Base-by-base conservation (phyloP, 2,797 vertebrate species). In the Benthosema pterotum region DNA sequence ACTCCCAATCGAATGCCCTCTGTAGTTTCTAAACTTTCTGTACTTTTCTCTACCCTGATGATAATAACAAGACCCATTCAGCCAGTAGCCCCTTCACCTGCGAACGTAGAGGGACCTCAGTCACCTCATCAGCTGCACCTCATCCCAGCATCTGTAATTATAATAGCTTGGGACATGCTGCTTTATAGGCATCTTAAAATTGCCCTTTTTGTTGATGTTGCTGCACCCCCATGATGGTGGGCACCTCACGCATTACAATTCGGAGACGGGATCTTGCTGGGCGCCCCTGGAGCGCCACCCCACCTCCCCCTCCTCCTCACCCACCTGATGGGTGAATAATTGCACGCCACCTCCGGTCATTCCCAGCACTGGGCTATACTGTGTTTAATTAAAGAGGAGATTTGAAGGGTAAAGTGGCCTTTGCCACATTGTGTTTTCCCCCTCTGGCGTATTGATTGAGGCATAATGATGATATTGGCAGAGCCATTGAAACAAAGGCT, bases 71-170 rank as follows among this genome's bases (percentile, higher is more conserved):
- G 22, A 25, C 5, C 7, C 32, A 51, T 38, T 9, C 59, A 49
- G 3, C 25, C 11, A 22, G 42, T n/a, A 11, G n/a, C 57, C 45
- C 58, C 59, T 46, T 42, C 53, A 55, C 78, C 65, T 69, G 56
- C 70, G 57, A 83, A 82, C n/a, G 63, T 63, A 9, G 54, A 38
- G 32, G 32, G 28, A 53, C 42, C 63, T 57, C 61, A 72, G 75
- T 69, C 67, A 72, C 74, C 77, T 83, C 76, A 80, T 78, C 80
- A 80, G 70, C 60, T n/a, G n/a, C n/a, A n/a, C 59, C 76, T 62
- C 63, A 67, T 17, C 71, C 78, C 78, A 7, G 68, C 74, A 61
- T 71, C 62, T 74, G 68, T 80, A 86, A 84, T 86, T 86, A 84
- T 84, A 76, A 79, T 79, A 82, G 78, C 73, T 71, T 69, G 64